These are phyloP conservation scores for Drosophila paracracens DNA, from an alignment of 2,888 invertebrate genomes.

Conservation along the genomic window DNA sequence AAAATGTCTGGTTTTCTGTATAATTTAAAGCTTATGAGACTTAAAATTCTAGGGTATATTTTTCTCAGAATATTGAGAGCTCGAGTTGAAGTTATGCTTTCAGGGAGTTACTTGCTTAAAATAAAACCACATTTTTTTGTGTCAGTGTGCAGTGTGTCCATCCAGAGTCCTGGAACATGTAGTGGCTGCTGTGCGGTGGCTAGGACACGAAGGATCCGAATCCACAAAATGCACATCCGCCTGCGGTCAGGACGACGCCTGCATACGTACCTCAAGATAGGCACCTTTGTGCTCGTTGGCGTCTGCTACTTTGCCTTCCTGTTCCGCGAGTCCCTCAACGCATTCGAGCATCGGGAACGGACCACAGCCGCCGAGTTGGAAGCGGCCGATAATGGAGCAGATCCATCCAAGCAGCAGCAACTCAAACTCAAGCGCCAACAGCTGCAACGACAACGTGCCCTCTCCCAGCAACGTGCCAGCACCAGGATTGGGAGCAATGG, in stretches of 20 bases:
- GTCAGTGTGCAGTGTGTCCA: background rate
- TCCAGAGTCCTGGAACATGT: conserved; percentile 46
- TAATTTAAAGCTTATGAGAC: background rate
- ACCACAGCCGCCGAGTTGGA: conserved; percentile 56
- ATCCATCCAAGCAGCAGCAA: conserved; percentile 77
- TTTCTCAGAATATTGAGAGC: too few relatives aligned
- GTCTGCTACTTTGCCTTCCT: conserved; percentile 83
- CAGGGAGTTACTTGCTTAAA: background rate
- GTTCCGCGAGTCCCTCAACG: conserved; percentile 84
- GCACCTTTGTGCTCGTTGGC: conserved; percentile 78
- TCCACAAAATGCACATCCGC: conserved; percentile 78
- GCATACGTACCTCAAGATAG: conserved; percentile 82
- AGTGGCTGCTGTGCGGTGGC: conserved; percentile 26
- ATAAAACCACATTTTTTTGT: background rate
- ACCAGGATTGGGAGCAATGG: conserved; percentile 16
- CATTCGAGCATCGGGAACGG: conserved; percentile 82
- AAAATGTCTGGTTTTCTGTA: background rate
- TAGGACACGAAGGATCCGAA: conserved; percentile 27
- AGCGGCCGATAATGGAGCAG: conserved; percentile 38
- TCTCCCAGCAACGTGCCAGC: conserved; percentile 34
- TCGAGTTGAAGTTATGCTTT: background rate
- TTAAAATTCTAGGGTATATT: background rate
- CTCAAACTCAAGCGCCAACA: conserved; percentile 68
- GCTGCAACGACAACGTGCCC: conserved; percentile 47
- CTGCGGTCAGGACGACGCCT: conserved; percentile 81